Evolutionary conservation across 2,888 invertebrate species (phyloP).

Genomic region (Ennomos erosarius): DNA sequence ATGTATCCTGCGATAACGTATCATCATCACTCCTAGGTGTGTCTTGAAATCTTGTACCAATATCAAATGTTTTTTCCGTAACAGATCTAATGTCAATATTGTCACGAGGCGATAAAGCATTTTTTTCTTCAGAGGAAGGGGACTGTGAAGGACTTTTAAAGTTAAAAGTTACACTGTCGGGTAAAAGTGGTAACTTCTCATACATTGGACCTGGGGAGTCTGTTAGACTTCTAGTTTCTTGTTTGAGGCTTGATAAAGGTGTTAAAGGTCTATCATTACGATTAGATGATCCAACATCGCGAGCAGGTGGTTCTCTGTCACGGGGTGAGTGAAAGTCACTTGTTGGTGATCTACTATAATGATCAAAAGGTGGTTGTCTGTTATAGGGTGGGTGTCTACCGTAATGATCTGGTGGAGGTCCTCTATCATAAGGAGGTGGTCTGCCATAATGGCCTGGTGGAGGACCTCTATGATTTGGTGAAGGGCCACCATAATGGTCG

Average conservation of each 20-base stretch:
- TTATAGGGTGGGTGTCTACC: constrained; percentile 24
- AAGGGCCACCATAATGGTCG: constrained; percentile 22
- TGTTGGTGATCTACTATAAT: constrained; percentile 22
- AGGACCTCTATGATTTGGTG: constrained; percentile 11
- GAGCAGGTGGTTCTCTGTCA: constrained; percentile 16
- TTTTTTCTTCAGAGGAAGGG: constrained; percentile 7
- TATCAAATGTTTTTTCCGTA: constrained; percentile 23
- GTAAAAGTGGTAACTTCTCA: constrained; percentile 9
- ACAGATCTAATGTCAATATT: constrained; percentile 23
- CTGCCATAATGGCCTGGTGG: constrained; percentile 22
- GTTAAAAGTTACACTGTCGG: constrained; percentile 3
- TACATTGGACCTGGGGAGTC: constrained; percentile 16
- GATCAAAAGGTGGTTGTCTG: constrained; percentile 13
- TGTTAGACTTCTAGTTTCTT: constrained; percentile 6
- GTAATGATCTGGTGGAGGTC: constrained; percentile 28
- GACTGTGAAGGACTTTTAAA: constrained; percentile 7
- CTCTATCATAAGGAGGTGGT: constrained; percentile 20
- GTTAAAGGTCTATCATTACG: constrained; percentile 5
- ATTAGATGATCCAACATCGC: constrained; percentile 8
- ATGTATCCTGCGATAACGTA: constrained; percentile 8
- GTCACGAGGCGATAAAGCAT: constrained; percentile 1
- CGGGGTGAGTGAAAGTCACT: constrained; percentile 12
- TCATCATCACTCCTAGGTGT: background rate
- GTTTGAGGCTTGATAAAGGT: constrained; percentile 5
- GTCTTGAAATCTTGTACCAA: constrained; percentile 38